phyloP scores from a whole-genome alignment of 2,113 vertebrate genomes.

The Odobenus rosmarus region DNA sequence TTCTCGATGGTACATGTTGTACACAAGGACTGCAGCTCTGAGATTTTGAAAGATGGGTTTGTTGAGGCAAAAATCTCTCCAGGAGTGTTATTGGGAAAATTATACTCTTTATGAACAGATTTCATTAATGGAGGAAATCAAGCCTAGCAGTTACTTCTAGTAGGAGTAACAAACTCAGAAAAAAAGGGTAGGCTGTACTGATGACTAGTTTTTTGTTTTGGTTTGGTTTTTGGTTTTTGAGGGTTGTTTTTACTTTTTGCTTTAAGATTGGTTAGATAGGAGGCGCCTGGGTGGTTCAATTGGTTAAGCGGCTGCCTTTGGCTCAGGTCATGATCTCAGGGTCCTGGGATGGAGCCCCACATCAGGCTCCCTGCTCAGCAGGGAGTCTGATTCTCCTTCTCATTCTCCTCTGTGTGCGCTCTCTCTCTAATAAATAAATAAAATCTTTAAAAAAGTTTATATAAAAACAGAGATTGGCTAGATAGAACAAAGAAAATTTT shows the following conservation, averaged over 20 bases:
- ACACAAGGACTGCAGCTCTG: not conserved
- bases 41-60: not conserved
- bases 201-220: not conserved
- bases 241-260: not conserved
- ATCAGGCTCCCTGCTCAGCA: not conserved
- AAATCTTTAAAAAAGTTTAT: not conserved
- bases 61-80: conserved; percentile 31
- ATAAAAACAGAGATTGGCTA: not conserved
- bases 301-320: no score
- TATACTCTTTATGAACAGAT: not conserved
- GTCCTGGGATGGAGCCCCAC: no score
- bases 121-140: conserved; percentile 5
- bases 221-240: not conserved
- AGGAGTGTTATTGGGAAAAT: not conserved
- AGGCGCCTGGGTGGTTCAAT: no score
- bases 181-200: not conserved
- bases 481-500: not conserved
- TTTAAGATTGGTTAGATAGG: not conserved
- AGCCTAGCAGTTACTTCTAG: not conserved
- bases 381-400: not conserved
- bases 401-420: not conserved
- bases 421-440: not conserved
- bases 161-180: not conserved
- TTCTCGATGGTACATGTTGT: not conserved
- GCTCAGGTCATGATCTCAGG: no score